A percentile compares a stretch with the other conserved stretches of the same genome.
phyloP scores from a whole-genome alignment of 2,113 vertebrate species.

The Zeus faber region DNA sequence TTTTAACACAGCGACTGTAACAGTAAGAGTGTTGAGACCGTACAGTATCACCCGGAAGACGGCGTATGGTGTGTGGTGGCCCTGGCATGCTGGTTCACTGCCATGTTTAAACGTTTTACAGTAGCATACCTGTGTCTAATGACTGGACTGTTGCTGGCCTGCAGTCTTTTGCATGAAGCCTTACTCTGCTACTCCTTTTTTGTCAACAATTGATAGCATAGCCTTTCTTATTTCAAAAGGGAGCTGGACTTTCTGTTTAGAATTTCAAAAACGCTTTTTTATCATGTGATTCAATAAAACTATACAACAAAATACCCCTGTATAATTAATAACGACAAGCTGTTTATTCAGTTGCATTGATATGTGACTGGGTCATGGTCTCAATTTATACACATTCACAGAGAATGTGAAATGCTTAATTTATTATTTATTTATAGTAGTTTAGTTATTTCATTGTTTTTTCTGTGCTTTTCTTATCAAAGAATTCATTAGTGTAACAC shows the following conservation, averaged over 20 bases:
- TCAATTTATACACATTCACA: no score
- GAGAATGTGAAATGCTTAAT: no score
- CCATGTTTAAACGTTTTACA: no score
- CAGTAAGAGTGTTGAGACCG: background rate
- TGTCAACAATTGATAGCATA: conserved; percentile 43
- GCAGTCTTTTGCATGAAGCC: conserved; percentile 59
- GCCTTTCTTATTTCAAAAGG: conserved; percentile 45
- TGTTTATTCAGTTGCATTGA: no score
- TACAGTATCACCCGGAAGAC: background rate
- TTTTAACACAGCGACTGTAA: no score
- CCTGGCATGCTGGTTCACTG: no score
- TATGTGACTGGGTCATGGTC: no score
- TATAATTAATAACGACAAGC: conserved; percentile 15
- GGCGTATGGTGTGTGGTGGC: background rate
- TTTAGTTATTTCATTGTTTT: no score
- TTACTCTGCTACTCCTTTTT: conserved; percentile 45
- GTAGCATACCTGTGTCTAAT: conserved; percentile 21
- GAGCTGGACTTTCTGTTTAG: conserved; percentile 73
- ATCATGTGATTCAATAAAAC: conserved; percentile 54
- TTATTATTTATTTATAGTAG: no score
- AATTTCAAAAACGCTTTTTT: conserved; percentile 35
- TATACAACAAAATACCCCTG: conserved; percentile 12
- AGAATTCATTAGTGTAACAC: no score
- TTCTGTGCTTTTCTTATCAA: no score
- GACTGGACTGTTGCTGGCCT: conserved; percentile 62